Percentiles rank a stretch among this genome's conserved stretches.
Evolutionary conservation across 2,797 vertebrate species (phyloP).

Genomic region (Anisognathus igniventris): DNA sequence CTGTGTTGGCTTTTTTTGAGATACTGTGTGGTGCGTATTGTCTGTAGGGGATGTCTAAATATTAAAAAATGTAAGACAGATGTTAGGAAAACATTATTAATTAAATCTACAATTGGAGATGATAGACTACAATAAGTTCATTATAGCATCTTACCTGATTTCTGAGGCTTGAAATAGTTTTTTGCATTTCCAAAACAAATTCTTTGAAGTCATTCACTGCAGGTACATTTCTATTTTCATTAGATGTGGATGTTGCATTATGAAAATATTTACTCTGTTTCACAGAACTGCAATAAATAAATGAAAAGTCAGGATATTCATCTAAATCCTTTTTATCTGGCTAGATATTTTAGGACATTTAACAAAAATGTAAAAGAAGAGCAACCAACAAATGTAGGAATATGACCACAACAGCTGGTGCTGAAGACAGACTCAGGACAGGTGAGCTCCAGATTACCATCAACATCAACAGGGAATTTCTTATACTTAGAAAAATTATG

Average conservation of each 20-base stretch:
- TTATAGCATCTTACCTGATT: conserved; percentile 80
- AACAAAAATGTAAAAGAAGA: neutral
- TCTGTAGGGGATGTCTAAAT: neutral
- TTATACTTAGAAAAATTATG: neutral
- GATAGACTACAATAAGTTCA: neutral
- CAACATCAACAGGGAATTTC: neutral
- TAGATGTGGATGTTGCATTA: conserved; percentile 74
- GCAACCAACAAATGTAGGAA: neutral
- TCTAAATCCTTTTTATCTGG: neutral
- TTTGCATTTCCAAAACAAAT: conserved; percentile 93
- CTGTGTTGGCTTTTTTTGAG: neutral
- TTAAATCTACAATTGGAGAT: neutral
- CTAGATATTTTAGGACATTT: neutral
- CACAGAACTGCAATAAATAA: conserved; percentile 63
- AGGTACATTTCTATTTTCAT: conserved; percentile 64
- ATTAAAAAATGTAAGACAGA: neutral
- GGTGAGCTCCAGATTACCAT: neutral
- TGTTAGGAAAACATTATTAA: neutral
- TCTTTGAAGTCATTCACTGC: conserved; percentile 88
- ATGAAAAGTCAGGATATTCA: neutral
- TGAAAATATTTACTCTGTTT: conserved; percentile 49
- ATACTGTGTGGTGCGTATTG: neutral
- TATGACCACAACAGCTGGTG: neutral
- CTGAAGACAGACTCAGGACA: neutral
- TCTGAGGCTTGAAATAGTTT: conserved; percentile 92